Percentiles rank a stretch among this genome's conserved stretches.
Evolutionary conservation across 2,888 invertebrate species (phyloP).

Genomic region (Glaucopsyche alexis): DNA sequence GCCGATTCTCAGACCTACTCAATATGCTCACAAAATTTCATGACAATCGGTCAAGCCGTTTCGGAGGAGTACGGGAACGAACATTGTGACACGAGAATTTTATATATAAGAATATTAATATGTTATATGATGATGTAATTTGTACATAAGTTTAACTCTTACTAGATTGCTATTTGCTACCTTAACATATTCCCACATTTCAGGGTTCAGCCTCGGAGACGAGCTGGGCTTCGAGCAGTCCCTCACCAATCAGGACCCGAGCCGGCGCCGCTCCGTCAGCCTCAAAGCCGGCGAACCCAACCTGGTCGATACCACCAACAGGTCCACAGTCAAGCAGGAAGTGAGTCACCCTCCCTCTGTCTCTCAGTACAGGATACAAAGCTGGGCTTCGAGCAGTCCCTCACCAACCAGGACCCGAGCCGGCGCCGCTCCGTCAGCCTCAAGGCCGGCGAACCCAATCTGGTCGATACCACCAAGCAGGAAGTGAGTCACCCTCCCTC

Average conservation of each 20-base stretch:
- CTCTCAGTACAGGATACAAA: no score
- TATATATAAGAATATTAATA: no score
- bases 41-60: no score
- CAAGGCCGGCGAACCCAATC: conserved; percentile 73
- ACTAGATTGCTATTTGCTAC: no score
- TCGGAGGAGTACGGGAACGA: no score
- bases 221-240: conserved; percentile 92
- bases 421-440: conserved; percentile 83
- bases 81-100: no score
- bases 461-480: conserved; percentile 63
- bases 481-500: conserved; percentile 52
- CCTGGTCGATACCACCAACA: conserved; percentile 53
- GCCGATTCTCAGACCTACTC: no score
- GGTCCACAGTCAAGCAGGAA: conserved; percentile 62
- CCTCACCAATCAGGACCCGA: conserved; percentile 86
- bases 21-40: no score
- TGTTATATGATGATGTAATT: no score
- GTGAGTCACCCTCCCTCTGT: conserved; percentile 44
- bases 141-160: no score
- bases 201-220: conserved; percentile 92
- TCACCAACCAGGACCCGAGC: conserved; percentile 87
- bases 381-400: conserved; percentile 89
- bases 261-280: conserved; percentile 83
- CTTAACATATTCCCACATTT: conserved; percentile 48
- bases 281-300: conserved; percentile 75